These are phyloP conservation scores for Hyppa rectilinea DNA, from an alignment of 2,888 invertebrate species.

Conservation along the genomic window DNA sequence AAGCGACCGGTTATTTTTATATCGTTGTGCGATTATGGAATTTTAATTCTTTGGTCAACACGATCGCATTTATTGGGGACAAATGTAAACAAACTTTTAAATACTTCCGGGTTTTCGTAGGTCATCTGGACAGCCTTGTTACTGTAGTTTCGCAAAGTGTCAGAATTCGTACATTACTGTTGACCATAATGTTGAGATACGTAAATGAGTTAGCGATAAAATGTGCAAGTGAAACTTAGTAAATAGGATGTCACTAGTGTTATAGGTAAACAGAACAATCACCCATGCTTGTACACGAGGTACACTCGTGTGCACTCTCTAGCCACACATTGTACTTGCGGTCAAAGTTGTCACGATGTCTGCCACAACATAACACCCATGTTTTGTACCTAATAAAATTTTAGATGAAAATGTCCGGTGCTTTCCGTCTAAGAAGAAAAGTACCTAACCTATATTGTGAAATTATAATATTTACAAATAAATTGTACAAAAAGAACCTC, in stretches of 20 bases:
- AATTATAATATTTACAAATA: neutral
- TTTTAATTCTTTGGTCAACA: conserved; percentile 20
- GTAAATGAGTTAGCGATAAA: neutral
- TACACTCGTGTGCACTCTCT: too few species aligned
- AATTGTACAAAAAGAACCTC: too few species aligned
- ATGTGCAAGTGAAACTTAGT: neutral
- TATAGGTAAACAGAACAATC: neutral
- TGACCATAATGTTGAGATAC: neutral
- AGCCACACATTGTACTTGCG: conserved; percentile 1
- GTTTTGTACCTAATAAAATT: neutral
- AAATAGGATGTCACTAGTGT: conserved; percentile 7
- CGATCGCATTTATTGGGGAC: neutral
- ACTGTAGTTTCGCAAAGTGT: neutral
- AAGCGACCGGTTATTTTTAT: neutral
- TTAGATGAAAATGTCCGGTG: neutral
- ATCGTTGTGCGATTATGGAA: conserved; percentile 17
- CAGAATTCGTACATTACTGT: neutral
- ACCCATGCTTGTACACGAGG: neutral
- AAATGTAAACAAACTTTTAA: neutral
- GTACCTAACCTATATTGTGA: neutral
- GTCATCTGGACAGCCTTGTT: too few species aligned
- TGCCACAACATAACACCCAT: neutral
- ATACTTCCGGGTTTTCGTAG: neutral
- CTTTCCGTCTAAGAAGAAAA: neutral
- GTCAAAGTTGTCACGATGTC: conserved; percentile 18